phyloP scores from a whole-genome alignment of 2,797 vertebrate genomes.

The Parauchenoglanis punctatus region DNA sequence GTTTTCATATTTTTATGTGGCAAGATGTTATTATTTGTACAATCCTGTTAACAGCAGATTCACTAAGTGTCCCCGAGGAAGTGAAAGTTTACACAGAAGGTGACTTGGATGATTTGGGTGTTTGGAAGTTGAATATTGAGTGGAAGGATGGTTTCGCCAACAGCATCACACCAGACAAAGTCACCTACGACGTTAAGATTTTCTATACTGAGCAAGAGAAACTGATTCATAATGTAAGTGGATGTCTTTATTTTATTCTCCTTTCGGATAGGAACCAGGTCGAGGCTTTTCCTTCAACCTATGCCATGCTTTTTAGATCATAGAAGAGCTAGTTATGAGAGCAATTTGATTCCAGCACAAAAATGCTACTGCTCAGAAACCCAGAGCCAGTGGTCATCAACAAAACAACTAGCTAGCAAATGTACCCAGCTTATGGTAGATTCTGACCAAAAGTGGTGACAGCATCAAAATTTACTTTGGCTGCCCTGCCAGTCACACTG shows the following conservation, averaged over 20 bases:
- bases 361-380: neutral
- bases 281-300: neutral
- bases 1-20: neutral
- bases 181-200: constrained; percentile 65
- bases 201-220: constrained; percentile 48
- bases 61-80: constrained; percentile 2
- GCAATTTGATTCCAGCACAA: neutral
- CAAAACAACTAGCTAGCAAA: neutral
- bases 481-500: too few species aligned
- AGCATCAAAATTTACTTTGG: too few species aligned
- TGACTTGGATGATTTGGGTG: neutral
- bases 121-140: constrained; percentile 46
- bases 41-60: constrained; percentile 26
- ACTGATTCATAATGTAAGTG: constrained; percentile 45
- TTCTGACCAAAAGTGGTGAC: too few species aligned
- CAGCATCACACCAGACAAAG: neutral
- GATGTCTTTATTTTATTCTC: neutral
- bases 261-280: neutral
- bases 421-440: neutral
- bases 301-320: neutral
- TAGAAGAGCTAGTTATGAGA: neutral
- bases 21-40: neutral
- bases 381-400: neutral
- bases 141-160: constrained; percentile 64
- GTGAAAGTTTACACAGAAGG: constrained; percentile 13